These are phyloP conservation scores for Varanus salvator DNA, from an alignment of 2,113 vertebrate genomes.

Conservation along the genomic window DNA sequence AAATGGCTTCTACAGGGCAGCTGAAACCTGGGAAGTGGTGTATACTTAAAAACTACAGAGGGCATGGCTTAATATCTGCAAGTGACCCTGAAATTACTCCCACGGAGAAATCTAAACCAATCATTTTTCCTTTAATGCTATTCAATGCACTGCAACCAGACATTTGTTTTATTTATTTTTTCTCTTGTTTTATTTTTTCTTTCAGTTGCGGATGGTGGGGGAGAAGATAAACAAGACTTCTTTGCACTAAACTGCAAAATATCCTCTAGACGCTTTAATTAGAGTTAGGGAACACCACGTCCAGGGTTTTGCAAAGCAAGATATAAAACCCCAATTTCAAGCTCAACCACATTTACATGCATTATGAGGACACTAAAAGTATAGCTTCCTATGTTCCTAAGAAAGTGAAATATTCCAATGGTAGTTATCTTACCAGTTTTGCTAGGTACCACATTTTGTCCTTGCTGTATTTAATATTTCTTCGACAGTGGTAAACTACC, in stretches of 20 bases:
- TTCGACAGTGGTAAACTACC: slow-evolving; percentile 91
- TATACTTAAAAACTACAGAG: background rate
- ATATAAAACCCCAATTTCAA: background rate
- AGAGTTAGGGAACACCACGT: background rate
- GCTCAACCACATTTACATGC: background rate
- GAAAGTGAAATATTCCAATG: slow-evolving; percentile 34
- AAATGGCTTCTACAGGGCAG: background rate
- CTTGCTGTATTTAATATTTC: slow-evolving; percentile 96
- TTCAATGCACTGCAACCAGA: background rate
- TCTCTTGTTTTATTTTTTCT: background rate
- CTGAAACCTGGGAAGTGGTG: background rate
- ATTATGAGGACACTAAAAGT: background rate
- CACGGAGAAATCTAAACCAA: background rate
- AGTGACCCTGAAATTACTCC: background rate
- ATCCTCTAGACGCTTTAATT: background rate
- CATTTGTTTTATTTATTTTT: background rate
- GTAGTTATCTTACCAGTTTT: slow-evolving; percentile 85
- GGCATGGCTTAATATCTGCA: background rate
- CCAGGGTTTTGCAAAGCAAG: background rate
- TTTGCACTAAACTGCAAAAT: background rate
- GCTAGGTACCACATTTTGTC: slow-evolving; percentile 99
- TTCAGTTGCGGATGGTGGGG: no score
- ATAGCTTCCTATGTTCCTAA: background rate
- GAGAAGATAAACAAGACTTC: background rate
- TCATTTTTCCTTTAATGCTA: background rate